phyloP scores from a whole-genome alignment of 2,113 vertebrate genomes.

The Nycticebus coucang region DNA sequence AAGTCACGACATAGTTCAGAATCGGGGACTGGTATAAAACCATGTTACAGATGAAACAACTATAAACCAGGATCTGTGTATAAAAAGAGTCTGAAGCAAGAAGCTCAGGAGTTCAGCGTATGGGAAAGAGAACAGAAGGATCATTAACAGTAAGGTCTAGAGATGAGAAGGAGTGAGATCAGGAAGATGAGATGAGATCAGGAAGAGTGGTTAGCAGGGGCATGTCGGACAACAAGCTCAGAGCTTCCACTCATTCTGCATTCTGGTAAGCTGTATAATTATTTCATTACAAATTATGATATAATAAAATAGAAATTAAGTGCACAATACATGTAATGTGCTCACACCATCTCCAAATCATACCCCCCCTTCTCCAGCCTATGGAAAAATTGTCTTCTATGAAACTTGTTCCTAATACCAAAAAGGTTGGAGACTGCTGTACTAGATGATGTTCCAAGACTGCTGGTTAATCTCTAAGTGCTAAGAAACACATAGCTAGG shows the following conservation, averaged over 20 bases:
- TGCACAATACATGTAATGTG: too few relatives aligned
- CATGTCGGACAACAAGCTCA: neutral
- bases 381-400: too few relatives aligned
- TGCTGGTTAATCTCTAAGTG: neutral
- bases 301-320: too few relatives aligned
- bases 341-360: too few relatives aligned
- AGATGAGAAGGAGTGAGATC: neutral
- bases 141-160: neutral
- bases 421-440: too few relatives aligned
- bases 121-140: neutral
- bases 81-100: neutral
- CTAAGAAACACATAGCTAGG: neutral
- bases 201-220: neutral
- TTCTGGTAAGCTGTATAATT: too few relatives aligned
- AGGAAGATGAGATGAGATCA: neutral
- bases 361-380: too few relatives aligned
- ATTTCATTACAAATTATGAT: too few relatives aligned
- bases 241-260: too few relatives aligned
- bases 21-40: neutral
- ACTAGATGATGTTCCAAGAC: neutral
- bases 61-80: neutral
- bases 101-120: accelerated
- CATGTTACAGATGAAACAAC: neutral
- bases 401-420: too few relatives aligned
- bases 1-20: neutral